Evolutionary conservation across 2,113 vertebrate species (phyloP).

Genomic region (Scytalopus superciliaris): DNA sequence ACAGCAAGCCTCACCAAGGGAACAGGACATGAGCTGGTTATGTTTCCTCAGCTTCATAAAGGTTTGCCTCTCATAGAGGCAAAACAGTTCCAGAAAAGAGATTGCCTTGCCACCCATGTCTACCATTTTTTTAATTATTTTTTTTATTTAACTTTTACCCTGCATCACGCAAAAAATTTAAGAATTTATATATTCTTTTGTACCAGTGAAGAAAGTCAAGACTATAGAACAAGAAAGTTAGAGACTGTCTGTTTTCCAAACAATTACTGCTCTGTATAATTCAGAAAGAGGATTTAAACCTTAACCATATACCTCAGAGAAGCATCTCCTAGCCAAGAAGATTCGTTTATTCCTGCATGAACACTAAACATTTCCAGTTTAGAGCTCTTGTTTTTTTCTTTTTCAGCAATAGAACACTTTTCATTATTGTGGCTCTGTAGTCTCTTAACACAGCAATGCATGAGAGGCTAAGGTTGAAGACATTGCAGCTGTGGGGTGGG

Average conservation of each 20-base stretch:
- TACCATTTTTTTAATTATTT: neutral
- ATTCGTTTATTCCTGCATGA: neutral
- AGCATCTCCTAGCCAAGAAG: neutral
- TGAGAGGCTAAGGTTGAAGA: neutral
- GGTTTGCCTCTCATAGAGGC: neutral
- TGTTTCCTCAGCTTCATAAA: neutral
- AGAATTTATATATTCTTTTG: neutral
- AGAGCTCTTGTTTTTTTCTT: neutral
- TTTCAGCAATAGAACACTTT: neutral
- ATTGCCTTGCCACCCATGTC: neutral
- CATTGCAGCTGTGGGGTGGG: accelerated
- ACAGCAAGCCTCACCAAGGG: neutral
- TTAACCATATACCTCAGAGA: too few species aligned
- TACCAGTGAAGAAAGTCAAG: neutral
- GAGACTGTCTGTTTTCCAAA: neutral
- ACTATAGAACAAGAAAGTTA: neutral
- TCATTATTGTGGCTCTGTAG: neutral
- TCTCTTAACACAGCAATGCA: neutral
- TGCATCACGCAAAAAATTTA: neutral
- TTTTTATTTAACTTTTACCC: too few species aligned
- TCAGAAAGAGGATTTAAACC: neutral
- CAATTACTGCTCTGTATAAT: neutral
- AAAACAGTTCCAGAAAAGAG: neutral
- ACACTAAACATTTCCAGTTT: neutral
- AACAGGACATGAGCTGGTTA: neutral